Evolutionary conservation across 2,888 invertebrate genomes (phyloP), one percentile per base, ranked within the genome.

Genomic region (Gerosis bhagava): DNA sequence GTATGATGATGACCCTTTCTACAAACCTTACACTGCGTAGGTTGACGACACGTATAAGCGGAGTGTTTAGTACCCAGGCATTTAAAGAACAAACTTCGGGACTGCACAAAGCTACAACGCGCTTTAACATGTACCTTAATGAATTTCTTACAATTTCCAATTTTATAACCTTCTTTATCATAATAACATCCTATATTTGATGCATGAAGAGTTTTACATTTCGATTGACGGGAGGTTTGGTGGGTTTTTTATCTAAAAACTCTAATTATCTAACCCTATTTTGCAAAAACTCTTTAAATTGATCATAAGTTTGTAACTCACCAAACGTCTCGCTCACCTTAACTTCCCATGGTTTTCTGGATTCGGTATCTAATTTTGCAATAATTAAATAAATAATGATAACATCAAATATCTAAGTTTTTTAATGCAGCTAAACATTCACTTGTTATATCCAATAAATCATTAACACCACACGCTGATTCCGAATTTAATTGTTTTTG

Each of bases 31-130:
- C 59, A 62, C 3, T 34, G 44, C 2, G 35, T 28, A 13, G 22
- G 24, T n/a, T 36, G 45, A 2, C 50, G 50, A 32, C 61, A 63
- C 8, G 32, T 22, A 7, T 29, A 53, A 4, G 48, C 57, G 2
- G 50, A 40, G 19, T 62, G 62, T 31, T 54, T 58, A 2, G 26
- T 17, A 8, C 41, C 42, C 3, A 65, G 42, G 35, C 60, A 65
- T 39, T 56, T 55, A 36, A 60, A 65, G 42, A 62, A 61, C 5
- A 63, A 19, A 5, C 39, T 35, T 6, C 54, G 56, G 5, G 26
- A 17, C 26, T 44, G 39, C 2, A 53, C 56, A 52, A 60, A 59
- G 5, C 44, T 31, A 42, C 54, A 51, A 6, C 49, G 45, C 5
- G 10, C 22, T 10, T 56, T 37, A 7, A 42, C 28, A 26, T 46